Base-by-base conservation (phyloP, 2,797 vertebrate species). In the Xiphorhynchus erythropygius region DNA sequence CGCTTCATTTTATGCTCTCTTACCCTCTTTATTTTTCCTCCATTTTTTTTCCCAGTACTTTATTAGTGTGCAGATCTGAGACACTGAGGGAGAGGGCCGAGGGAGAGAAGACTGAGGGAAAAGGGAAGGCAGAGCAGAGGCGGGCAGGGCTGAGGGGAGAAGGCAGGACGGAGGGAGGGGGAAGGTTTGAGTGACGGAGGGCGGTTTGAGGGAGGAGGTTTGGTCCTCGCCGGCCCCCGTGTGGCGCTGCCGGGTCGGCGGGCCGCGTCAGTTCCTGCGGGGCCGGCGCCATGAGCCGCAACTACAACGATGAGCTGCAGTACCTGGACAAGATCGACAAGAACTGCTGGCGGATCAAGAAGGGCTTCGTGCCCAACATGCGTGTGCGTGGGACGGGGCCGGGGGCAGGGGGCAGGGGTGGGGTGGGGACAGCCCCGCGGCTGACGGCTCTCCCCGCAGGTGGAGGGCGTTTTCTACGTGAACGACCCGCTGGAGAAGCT, bases 341-440 rank as follows among this genome's bases (percentile, higher is more conserved):
- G 24, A 99, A 98, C 96, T 99, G 98, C 97, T 99, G 99, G 99
- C 97, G 99, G 88, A 99, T 99, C 89, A 99, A 99, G 84, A 99
- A 99, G 69, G 99, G 99, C 22, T 99, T 99, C 77, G 99, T 99
- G 67, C 99, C 99, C 21, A 99, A 99, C 94, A 99, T 99, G 99
- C 98, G 99, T 97, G 99, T 99, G 95, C 90, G 92, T 93, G 56
- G 23, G 15, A 5, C 13, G 16, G 39, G 19, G 13, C 11, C 32
- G 67, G 30, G 22, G 22, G 19, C 19, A 14, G 23, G 27, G 78
- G 28, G 2, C 2, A 7, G 55, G 41, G 57, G 24, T 7, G 5
- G 42, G 4, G 6, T 11, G 13, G 12, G 64, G 33, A 39, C 33
- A 11, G 7, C 59, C 23, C 10, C 33, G 19, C 33, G 32, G 39